phyloP scores from a whole-genome alignment of 2,113 vertebrate species.

The Daubentonia madagascariensis region DNA sequence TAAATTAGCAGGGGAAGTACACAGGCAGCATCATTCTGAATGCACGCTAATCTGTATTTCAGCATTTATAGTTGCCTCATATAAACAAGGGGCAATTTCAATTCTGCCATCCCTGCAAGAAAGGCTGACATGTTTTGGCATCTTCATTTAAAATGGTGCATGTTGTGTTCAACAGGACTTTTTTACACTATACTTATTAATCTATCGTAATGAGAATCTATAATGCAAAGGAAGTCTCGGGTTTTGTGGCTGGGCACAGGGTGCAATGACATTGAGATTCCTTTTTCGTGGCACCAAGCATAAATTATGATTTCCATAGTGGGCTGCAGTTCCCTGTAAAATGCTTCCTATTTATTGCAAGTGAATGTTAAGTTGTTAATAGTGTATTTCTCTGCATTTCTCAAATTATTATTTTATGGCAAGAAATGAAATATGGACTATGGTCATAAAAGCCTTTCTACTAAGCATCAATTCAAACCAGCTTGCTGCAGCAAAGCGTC shows the following conservation, averaged over 20 bases:
- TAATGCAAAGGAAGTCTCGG: not conserved
- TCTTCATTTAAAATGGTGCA: constrained; percentile 41
- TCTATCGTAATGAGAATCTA: constrained; percentile 35
- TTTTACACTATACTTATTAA: not conserved
- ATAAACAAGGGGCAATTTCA: constrained; percentile 37
- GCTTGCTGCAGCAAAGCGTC: not conserved
- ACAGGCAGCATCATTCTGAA: not conserved
- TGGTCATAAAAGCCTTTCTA: not conserved
- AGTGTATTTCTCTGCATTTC: constrained; percentile 40
- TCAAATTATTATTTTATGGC: constrained; percentile 52
- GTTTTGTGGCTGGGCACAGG: not conserved
- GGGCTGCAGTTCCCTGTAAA: constrained; percentile 28
- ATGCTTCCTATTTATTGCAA: constrained; percentile 52
- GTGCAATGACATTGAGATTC: constrained; percentile 14
- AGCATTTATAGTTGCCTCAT: not conserved
- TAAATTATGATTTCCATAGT: constrained; percentile 53
- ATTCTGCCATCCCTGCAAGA: not conserved
- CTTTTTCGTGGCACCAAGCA: constrained; percentile 12
- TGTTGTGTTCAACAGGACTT: not conserved
- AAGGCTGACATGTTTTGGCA: not conserved
- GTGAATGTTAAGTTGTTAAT: constrained; percentile 44
- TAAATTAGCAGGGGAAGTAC: not conserved
- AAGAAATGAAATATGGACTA: constrained; percentile 34
- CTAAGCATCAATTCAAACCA: not conserved
- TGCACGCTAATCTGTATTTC: not conserved